Base-by-base conservation (phyloP, 64 coral and sea anemone genomes). In the Montipora sp. region DNA sequence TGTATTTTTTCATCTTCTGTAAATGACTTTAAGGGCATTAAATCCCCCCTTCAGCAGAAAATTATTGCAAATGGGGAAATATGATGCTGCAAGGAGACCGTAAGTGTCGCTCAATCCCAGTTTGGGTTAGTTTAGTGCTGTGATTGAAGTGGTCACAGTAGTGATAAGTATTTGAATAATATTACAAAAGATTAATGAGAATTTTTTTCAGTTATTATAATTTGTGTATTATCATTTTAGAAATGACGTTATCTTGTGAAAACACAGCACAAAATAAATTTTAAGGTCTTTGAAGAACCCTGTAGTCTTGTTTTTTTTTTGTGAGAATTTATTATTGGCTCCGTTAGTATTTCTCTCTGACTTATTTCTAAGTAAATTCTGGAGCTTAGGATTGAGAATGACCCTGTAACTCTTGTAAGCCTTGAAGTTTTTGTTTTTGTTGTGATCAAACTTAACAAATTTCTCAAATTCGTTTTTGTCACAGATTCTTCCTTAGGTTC, bases 221-320 rank as follows among this genome's bases (percentile, higher is more conserved):
- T 22, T 57, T 8, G 6, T 49, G 81, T 84, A 85, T 80, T 84
- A 67, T 84, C 81, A 84, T 71, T 70, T 85, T 71, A 85, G 61
- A 85, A 85, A 72, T 49, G 47, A 85, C 61, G 71, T 47, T 49
- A 16, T 85, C 47, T 69, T 85, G 65, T 4, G 49, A 71, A 70
- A 67, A 15, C 44, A 84, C 82, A 49, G 0, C 45, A 71, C 14
- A 23, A 70, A 83, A 72, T 50, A 85, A 85, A 85, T 85, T 85
- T 85, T 85, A 71, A 83, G 19, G 36, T 72, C 63, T 50, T 71
- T 85, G 61, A 9, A 12, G 44, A 20, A 48, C 18, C 2, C 44
- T 48, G 44, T 20, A 69, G 46, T 5, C 45, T 48, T 50, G 23
- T 67, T 47, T 47, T 83, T 83, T 67, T 18, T 48, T 4, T 67